These are phyloP conservation scores for Apodemia duryi DNA, from an alignment of 2,888 invertebrate genomes.

Conservation along the genomic window DNA sequence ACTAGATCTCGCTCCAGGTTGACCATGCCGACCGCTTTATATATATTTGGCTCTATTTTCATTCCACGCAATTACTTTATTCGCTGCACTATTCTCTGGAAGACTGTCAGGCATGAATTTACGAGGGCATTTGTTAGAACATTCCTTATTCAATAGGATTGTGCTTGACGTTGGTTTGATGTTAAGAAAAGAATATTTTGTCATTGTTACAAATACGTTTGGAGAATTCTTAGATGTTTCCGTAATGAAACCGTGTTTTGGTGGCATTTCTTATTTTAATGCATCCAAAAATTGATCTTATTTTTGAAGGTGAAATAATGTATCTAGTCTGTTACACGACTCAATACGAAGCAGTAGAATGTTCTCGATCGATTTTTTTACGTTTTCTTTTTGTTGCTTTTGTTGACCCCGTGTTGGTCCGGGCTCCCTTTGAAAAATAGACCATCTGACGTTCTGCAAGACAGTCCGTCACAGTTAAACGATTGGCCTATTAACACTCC, in stretches of 20 bases:
- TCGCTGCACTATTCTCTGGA: constrained; percentile 28
- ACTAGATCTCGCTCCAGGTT: constrained; percentile 1
- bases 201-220: constrained; percentile 12
- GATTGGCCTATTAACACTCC: no score
- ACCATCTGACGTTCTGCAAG: no score
- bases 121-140: constrained; percentile 29
- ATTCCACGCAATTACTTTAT: constrained; percentile 31
- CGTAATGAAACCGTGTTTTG: constrained; percentile 5
- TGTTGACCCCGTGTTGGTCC: no score
- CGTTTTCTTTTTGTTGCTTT: no score
- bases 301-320: no score
- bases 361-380: no score
- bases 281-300: no score
- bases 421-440: no score
- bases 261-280: background rate
- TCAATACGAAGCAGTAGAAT: no score
- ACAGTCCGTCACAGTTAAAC: no score
- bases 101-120: constrained; percentile 31
- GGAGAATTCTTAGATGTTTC: background rate
- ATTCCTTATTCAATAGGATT: constrained; percentile 20
- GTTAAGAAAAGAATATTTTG: constrained; percentile 11
- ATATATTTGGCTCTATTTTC: constrained; percentile 14
- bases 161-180: constrained; percentile 11
- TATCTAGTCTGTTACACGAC: no score
- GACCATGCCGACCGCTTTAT: constrained; percentile 5